These are phyloP conservation scores for Oncorhynchus masou DNA, from an alignment of 2,113 vertebrate species.

Conservation along the genomic window DNA sequence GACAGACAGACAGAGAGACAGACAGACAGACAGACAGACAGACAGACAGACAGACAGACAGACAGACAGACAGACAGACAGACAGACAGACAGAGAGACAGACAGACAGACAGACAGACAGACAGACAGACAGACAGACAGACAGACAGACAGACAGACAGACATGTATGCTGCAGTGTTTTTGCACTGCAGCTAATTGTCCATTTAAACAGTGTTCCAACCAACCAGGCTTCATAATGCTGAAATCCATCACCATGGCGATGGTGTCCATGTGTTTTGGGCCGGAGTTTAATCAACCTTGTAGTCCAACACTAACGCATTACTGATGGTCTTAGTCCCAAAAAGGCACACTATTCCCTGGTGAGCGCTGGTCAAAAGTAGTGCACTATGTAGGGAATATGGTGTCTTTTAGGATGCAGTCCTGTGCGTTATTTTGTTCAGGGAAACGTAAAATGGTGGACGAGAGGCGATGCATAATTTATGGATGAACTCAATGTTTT, in stretches of 20 bases:
- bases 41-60: too few relatives aligned
- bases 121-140: too few relatives aligned
- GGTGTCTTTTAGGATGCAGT: too few relatives aligned
- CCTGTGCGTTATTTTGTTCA: constrained; percentile 49
- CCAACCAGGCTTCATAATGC: constrained; percentile 54
- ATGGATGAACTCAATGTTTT: constrained; percentile 33
- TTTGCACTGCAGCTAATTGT: too few relatives aligned
- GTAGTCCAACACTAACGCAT: constrained; percentile 8
- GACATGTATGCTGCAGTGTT: too few relatives aligned
- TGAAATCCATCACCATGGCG: constrained; percentile 21
- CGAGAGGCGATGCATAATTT: constrained; percentile 39
- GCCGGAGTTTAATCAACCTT: constrained; percentile 57
- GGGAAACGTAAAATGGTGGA: constrained; percentile 42
- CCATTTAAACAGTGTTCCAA: not conserved
- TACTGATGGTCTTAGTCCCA: constrained; percentile 30
- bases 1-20: constrained; percentile 39
- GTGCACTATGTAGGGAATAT: too few relatives aligned
- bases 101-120: too few relatives aligned
- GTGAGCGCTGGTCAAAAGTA: too few relatives aligned
- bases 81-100: too few relatives aligned
- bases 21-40: constrained; percentile 18
- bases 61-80: too few relatives aligned
- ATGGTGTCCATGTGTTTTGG: constrained; percentile 24
- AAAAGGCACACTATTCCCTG: too few relatives aligned
- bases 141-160: too few relatives aligned